phyloP scores from a whole-genome alignment of 1,140 invertebrate species.

The Formica exsecta region DNA sequence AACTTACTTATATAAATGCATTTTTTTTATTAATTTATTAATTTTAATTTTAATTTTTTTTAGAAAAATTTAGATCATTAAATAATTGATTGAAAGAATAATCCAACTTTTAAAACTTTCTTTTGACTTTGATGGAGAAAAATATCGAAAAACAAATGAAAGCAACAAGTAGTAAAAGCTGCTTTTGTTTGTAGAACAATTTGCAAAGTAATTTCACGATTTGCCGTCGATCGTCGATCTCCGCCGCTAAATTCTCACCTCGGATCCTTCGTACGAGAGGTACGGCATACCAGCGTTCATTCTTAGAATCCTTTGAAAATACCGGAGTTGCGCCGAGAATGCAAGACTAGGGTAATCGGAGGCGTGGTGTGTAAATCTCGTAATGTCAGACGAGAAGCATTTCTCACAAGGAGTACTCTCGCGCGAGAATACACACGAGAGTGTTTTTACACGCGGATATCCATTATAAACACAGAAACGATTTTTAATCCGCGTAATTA shows the following conservation, averaged over 20 bases:
- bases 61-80: background rate
- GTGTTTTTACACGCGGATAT: constrained; percentile 15
- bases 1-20: background rate
- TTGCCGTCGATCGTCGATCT: background rate
- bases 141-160: constrained; percentile 16
- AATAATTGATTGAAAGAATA: background rate
- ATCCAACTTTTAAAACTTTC: background rate
- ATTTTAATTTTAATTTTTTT: background rate
- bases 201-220: constrained; percentile 70
- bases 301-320: constrained; percentile 73
- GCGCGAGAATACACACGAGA: background rate
- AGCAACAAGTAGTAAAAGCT: constrained; percentile 70
- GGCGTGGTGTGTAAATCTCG: constrained; percentile 61
- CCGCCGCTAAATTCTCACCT: background rate
- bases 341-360: constrained; percentile 60
- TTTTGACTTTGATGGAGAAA: background rate
- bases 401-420: constrained; percentile 13
- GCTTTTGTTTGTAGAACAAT: constrained; percentile 54
- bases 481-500: constrained; percentile 22
- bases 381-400: constrained; percentile 56
- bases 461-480: constrained; percentile 7
- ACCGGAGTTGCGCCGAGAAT: constrained; percentile 61
- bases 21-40: background rate
- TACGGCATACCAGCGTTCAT: constrained; percentile 61
- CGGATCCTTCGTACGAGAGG: constrained; percentile 43